phyloP scores from a whole-genome alignment of 2,113 vertebrate genomes.

The Chaenocephalus aceratus region DNA sequence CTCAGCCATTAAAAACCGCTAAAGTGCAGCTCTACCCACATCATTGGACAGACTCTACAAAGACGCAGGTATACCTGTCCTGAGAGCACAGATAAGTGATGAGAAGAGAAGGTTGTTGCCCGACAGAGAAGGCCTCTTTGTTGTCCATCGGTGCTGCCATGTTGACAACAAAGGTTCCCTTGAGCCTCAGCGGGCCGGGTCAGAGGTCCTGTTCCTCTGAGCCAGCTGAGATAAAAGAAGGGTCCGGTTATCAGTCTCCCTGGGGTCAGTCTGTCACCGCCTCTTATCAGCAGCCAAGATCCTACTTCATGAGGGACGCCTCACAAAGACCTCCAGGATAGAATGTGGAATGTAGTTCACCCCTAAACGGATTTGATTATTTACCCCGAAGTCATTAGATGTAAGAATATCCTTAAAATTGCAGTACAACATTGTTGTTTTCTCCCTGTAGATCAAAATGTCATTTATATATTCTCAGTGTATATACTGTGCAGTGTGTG shows the following conservation, averaged over 20 bases:
- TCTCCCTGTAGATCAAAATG: slow-evolving; percentile 1
- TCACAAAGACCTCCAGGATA: slow-evolving; percentile 21
- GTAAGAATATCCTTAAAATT: not conserved
- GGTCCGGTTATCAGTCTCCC: slow-evolving; percentile 24
- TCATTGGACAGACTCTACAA: slow-evolving; percentile 10
- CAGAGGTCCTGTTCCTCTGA: slow-evolving; percentile 56
- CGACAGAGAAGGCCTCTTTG: slow-evolving; percentile 51
- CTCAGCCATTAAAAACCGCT: slow-evolving; percentile 25
- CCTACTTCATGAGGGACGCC: slow-evolving; percentile 19
- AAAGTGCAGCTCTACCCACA: slow-evolving; percentile 31
- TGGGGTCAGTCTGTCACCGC: slow-evolving; percentile 44
- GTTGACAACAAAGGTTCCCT: slow-evolving; percentile 67
- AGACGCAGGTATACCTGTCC: slow-evolving; percentile 51
- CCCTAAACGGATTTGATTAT: not conserved
- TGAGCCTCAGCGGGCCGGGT: slow-evolving; percentile 50
- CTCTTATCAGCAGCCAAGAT: slow-evolving; percentile 43
- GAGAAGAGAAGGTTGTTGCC: slow-evolving; percentile 15
- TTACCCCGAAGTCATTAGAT: not conserved
- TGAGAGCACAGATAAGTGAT: slow-evolving; percentile 26
- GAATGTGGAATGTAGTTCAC: slow-evolving; percentile 31
- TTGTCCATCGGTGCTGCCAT: slow-evolving; percentile 28
- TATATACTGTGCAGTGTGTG: not conserved
- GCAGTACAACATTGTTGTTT: not conserved
- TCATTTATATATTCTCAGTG: not conserved
- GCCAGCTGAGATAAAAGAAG: slow-evolving; percentile 63